Percentiles rank a stretch among this genome's conserved stretches.
These are phyloP conservation scores for Isoperla grammatica DNA, from an alignment of 2,888 invertebrate species.

Conservation along the genomic window DNA sequence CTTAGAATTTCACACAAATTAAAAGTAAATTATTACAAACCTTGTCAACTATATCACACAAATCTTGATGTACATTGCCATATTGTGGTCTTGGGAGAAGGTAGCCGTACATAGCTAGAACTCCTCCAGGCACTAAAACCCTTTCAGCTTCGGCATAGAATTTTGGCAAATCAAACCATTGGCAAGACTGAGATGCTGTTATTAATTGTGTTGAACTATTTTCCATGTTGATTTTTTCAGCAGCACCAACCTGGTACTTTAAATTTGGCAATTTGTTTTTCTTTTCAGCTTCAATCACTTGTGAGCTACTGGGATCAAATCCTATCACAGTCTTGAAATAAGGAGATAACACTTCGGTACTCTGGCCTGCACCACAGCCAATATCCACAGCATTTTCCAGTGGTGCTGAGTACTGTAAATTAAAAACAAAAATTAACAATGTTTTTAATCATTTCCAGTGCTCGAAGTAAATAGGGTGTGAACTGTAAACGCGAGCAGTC, in stretches of 20 bases:
- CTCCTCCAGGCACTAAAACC: constrained; percentile 43
- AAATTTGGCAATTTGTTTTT: constrained; percentile 37
- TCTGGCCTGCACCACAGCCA: constrained; percentile 50
- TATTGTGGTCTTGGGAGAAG: constrained; percentile 32
- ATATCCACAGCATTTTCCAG: constrained; percentile 43
- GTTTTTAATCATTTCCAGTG: too few species aligned
- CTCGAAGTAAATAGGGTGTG: too few species aligned
- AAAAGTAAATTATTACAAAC: constrained; percentile 23
- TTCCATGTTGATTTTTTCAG: constrained; percentile 40
- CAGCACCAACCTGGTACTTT: constrained; percentile 39
- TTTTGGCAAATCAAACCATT: constrained; percentile 44
- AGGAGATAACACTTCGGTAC: constrained; percentile 42
- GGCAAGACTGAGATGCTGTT: constrained; percentile 43
- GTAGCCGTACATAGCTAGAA: constrained; percentile 40
- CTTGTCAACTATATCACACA: constrained; percentile 32
- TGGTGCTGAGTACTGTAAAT: constrained; percentile 16
- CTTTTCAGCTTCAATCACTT: constrained; percentile 41
- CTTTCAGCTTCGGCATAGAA: constrained; percentile 44
- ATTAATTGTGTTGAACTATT: constrained; percentile 40
- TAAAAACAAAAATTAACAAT: constrained; percentile 4
- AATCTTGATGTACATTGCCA: constrained; percentile 26
- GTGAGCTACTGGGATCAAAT: constrained; percentile 43
- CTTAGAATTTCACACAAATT: background rate
- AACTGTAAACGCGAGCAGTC: too few species aligned
- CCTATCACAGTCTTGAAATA: constrained; percentile 45